phyloP scores from a whole-genome alignment of 1,140 invertebrate genomes.

The Drosophila pruinosa region DNA sequence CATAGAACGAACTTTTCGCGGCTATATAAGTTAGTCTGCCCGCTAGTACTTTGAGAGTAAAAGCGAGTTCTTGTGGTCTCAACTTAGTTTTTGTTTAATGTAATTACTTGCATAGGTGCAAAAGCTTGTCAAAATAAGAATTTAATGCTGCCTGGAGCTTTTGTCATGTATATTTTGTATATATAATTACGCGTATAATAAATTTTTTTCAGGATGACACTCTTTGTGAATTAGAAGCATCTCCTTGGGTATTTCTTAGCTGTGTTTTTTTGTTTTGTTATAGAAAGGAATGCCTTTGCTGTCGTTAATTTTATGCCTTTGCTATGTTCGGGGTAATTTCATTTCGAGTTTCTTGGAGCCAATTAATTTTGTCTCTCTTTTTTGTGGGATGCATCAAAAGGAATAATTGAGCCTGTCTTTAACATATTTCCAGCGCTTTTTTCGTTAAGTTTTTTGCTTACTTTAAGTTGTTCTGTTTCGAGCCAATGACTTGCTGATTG shows the following conservation, averaged over 20 bases:
- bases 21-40: neutral
- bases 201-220: neutral
- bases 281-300: neutral
- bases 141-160: neutral
- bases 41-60: neutral
- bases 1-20: neutral
- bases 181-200: constrained; percentile 3
- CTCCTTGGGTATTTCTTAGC: neutral
- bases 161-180: neutral
- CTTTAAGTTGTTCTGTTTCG: no score
- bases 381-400: neutral
- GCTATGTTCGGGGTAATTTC: neutral
- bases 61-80: neutral
- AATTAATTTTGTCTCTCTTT: neutral
- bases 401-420: neutral
- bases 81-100: constrained; percentile 11
- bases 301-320: neutral
- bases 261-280: neutral
- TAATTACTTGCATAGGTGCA: neutral
- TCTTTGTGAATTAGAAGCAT: neutral
- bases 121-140: neutral
- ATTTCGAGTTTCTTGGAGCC: neutral
- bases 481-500: neutral
- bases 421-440: neutral
- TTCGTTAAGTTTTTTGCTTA: neutral